These are phyloP conservation scores for Otus scops DNA, from an alignment of 2,797 vertebrate species.

Conservation along the genomic window DNA sequence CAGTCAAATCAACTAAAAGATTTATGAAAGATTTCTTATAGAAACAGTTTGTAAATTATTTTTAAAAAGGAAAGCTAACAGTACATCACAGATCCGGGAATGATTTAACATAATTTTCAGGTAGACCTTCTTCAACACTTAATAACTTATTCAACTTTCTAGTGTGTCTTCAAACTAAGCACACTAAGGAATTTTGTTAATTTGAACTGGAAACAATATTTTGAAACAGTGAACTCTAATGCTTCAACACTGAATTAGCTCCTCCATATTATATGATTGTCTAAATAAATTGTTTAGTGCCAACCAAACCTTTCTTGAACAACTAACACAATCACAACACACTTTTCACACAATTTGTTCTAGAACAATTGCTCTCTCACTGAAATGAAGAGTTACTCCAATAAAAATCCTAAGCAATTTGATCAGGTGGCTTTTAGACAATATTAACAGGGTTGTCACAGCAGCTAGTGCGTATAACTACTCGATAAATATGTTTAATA, in stretches of 20 bases:
- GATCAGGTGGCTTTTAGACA: not conserved
- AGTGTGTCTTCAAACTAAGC: not conserved
- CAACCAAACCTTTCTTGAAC: not conserved
- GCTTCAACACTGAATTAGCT: not conserved
- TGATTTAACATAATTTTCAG: not conserved
- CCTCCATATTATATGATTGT: not conserved
- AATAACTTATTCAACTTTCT: not conserved
- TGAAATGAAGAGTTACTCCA: not conserved
- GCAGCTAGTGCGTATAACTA: not conserved
- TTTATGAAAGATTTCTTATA: not conserved
- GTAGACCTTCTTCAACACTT: not conserved
- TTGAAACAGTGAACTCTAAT: not conserved
- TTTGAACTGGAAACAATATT: not conserved
- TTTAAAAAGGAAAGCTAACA: not conserved
- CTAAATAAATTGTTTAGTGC: not conserved
- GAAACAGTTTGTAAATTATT: not conserved
- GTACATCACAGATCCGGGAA: not conserved
- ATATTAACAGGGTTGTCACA: not conserved
- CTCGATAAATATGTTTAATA: not conserved
- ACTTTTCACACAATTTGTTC: not conserved
- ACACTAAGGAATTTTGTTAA: not conserved
- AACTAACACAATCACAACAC: not conserved
- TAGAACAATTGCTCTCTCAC: not conserved
- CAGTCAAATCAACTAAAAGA: not conserved
- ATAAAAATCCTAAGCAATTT: not conserved